Conservation (phyloP, 1,140 invertebrate genomes). For the Drosophila serrata region DNA sequence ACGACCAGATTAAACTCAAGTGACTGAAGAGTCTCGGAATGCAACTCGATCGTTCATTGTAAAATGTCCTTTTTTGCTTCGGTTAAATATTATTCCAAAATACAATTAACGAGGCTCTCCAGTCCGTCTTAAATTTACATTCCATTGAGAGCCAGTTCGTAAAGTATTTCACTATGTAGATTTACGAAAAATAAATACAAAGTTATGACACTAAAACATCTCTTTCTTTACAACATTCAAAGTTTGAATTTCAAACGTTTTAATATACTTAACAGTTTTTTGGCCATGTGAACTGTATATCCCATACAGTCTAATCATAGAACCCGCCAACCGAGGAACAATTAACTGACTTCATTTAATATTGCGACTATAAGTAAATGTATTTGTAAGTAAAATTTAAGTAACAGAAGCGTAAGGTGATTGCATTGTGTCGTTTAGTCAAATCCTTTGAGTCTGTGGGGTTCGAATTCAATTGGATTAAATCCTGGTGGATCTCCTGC, state of each 20-base stretch:
- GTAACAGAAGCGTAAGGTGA: neutral
- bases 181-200: conserved; percentile 58
- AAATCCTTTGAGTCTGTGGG: neutral
- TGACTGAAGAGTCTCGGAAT: neutral
- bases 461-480: neutral
- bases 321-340: neutral
- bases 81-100: conserved; percentile 22
- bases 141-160: conserved; percentile 56
- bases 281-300: neutral
- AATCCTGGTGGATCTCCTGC: neutral
- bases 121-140: conserved; percentile 42
- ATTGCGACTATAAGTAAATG: neutral
- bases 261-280: neutral
- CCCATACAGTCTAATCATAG: neutral
- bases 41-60: neutral
- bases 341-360: neutral
- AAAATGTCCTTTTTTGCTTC: conserved; percentile 8
- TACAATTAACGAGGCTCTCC: conserved; percentile 39
- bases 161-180: conserved; percentile 56
- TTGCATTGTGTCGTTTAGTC: neutral
- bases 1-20: neutral
- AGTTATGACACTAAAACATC: conserved; percentile 37
- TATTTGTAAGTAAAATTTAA: neutral
- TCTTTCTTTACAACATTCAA: neutral
- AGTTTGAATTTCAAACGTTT: too few species aligned